Evolutionary conservation across 2,888 invertebrate species (phyloP), one percentile per base, ranked within the genome.

Genomic region (Poecilus cupreus): DNA sequence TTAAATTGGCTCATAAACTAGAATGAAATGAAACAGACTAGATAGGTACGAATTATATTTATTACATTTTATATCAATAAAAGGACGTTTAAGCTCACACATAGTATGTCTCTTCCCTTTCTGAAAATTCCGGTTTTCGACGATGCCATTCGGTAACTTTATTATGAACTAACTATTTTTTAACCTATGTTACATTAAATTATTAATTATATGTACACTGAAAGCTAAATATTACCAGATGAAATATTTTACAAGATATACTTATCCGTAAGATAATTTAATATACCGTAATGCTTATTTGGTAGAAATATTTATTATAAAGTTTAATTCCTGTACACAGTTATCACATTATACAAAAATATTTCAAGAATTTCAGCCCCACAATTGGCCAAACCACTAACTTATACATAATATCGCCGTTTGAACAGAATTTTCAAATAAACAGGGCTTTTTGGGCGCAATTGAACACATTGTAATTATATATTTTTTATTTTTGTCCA

Each of bases 311-410:
- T 77, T 76, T 64, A 64, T 80, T 80, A 80, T 70, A 80, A 72
- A 80, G 72, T 72, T 80, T 80, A 80, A 80, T 80, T 72, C 80
- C 80, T 81, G 81, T 81, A 81, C 81, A 81, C 60, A 81, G 60
- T 81, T 81, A 81, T 81, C 81, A 81, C 81, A 81, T 81, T 81
- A 64, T 81, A 81, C 81, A 81, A 81, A 81, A 81, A 81, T 81
- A 81, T 81, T 64, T 81, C 49, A 60, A 81, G 60, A 57, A 81
- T 75, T 37, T 81, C 75, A 64, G 64, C 75, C 80, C 70, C 43
- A 49, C 26, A 43, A 72, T 80, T 80, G 80, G 80, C 80, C 49
- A 39, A 80, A 80, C 72, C 43, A 80, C 72, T 80, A 54, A 80
- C 51, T 51, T 68, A 16, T 49, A 24, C 22, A 60, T 60, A 64